Base-by-base conservation (phyloP, 1,140 invertebrate genomes). In the Thaumatotibia leucotreta region DNA sequence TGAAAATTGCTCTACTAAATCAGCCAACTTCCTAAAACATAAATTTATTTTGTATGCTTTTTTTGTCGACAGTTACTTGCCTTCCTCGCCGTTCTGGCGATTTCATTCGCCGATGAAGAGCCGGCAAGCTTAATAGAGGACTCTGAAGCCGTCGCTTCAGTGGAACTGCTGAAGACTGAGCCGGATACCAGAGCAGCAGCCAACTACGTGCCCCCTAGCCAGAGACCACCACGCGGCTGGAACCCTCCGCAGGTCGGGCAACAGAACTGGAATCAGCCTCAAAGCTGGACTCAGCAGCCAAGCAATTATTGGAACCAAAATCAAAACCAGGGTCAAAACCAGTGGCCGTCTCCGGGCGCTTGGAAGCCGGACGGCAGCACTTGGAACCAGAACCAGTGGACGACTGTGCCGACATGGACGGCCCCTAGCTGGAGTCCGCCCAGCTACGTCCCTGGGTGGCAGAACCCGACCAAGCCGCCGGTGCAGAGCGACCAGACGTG, bases 61-160 rank as follows among this genome's bases (percentile, higher is more conserved):
- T 63, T 66, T 72, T 66, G 70, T 74, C 74, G 67, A 17, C 82
- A 90, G 88, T 61, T 88, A 20, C 72, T 71, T 62, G 70, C 86
- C 69, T 67, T 84, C 45, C 61, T 81, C 27, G 68, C 76, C 70
- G 64, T 86, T 32, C 70, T 88, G 68, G 86, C 84, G 23, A 52
- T 88, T 58, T 63, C 85, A 6, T 54, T 80, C 54, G 85, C 80
- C 9, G 77, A 79, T 66, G 74, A 84, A 11, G 52, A 62, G 10
- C 0, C 8, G 4, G 45, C 74, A 77, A 23, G 81, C 61, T 72
- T 74, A 17, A 63, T 74, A 20, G 76, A 76, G 17, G 82, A 88
- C 61, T 75, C 73, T 11, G 65, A 76, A 68, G 76, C 75, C 2
- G 73, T 70, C 10, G 78, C 77, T n/a, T 68, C 77, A 0, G 33